A percentile compares a stretch with the other conserved stretches of the same genome.
These are phyloP conservation scores for Drosophila bunnanda DNA, from an alignment of 2,888 invertebrate species.

Conservation along the genomic window DNA sequence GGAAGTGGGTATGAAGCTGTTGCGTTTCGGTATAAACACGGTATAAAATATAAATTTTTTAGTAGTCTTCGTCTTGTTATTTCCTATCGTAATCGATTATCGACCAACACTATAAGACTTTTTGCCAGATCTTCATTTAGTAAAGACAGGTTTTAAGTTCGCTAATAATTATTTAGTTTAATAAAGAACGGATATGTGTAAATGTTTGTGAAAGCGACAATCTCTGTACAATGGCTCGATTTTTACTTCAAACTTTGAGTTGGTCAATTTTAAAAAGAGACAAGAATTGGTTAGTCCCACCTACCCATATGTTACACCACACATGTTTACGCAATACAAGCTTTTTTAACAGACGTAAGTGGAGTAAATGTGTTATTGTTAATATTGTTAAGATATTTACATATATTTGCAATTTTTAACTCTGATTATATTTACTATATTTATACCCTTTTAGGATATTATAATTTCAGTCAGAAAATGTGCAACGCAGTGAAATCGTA, in stretches of 20 bases:
- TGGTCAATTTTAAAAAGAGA: not conserved
- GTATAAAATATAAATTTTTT: too few species aligned
- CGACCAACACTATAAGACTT: too few species aligned
- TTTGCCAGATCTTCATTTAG: too few species aligned
- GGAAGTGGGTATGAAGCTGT: too few species aligned
- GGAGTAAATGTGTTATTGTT: not conserved
- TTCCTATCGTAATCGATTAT: too few species aligned
- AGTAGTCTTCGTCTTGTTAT: too few species aligned
- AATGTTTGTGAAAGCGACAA: not conserved
- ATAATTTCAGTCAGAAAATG: too few species aligned
- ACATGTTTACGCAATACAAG: constrained; percentile 7
- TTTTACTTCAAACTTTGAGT: not conserved
- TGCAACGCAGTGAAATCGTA: too few species aligned
- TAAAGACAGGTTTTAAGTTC: too few species aligned
- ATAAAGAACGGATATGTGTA: not conserved
- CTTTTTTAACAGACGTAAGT: constrained; percentile 15
- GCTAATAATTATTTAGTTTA: not conserved
- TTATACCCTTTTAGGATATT: too few species aligned
- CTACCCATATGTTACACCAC: too few species aligned
- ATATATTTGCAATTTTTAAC: not conserved
- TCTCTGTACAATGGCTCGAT: not conserved
- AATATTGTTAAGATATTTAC: not conserved
- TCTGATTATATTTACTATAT: not conserved
- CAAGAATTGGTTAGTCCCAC: not conserved
- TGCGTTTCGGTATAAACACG: too few species aligned